Conservation (phyloP, 1,140 invertebrate species). For the Protaetia brevitarsis region DNA sequence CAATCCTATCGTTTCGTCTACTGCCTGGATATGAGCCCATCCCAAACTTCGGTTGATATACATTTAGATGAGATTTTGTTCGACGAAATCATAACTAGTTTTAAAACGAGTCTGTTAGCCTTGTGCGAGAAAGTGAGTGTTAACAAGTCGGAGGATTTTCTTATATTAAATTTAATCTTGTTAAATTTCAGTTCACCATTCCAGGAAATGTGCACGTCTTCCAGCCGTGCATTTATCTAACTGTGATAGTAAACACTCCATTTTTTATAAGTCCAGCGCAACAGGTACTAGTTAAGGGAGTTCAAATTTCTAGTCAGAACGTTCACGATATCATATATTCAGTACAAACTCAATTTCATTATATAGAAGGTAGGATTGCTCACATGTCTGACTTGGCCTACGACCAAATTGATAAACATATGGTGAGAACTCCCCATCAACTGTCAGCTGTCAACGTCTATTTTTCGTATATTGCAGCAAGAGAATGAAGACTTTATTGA, state of each 20-base stretch:
- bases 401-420: constrained; percentile 54
- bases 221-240: constrained; percentile 71
- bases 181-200: constrained; percentile 61
- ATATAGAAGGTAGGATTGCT: constrained; percentile 63
- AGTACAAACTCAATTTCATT: constrained; percentile 58
- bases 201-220: constrained; percentile 66
- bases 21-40: constrained; percentile 79
- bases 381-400: constrained; percentile 55
- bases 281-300: constrained; percentile 75
- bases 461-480: constrained; percentile 13
- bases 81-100: constrained; percentile 64
- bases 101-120: constrained; percentile 63
- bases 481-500: constrained; percentile 58
- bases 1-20: constrained; percentile 70
- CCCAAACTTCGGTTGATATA: constrained; percentile 70
- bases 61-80: constrained; percentile 66
- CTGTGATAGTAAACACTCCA: constrained; percentile 77
- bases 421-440: constrained; percentile 33
- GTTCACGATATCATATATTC: constrained; percentile 59
- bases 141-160: not conserved
- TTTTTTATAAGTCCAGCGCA: constrained; percentile 69
- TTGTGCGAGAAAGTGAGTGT: constrained; percentile 63
- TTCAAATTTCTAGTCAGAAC: constrained; percentile 63
- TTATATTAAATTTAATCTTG: not conserved
- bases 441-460: not conserved